phyloP scores from a whole-genome alignment of 2,888 invertebrate species.

The Alviniconcha strummeri region DNA sequence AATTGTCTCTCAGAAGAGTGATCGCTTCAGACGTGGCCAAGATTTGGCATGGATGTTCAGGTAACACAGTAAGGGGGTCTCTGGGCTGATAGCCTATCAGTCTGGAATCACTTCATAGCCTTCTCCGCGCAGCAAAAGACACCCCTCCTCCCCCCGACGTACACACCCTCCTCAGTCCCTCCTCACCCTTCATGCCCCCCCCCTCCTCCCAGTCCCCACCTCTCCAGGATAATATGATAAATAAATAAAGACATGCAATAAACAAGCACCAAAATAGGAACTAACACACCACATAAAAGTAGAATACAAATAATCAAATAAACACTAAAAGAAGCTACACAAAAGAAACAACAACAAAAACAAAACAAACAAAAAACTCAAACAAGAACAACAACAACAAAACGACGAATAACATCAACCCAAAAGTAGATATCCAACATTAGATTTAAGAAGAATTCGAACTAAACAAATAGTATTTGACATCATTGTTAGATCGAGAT shows the following conservation, averaged over 20 bases:
- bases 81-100: too few species aligned
- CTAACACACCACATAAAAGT: neutral
- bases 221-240: neutral
- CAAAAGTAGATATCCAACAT: neutral
- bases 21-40: too few species aligned
- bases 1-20: too few species aligned
- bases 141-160: too few species aligned
- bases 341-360: neutral
- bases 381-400: neutral
- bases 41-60: too few species aligned
- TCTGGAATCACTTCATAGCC: neutral
- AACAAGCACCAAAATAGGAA: neutral
- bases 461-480: neutral
- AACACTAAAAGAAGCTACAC: neutral
- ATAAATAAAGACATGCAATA: neutral
- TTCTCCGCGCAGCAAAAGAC: neutral
- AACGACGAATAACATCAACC: neutral
- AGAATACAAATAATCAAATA: neutral
- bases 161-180: too few species aligned
- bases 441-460: neutral
- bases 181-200: too few species aligned
- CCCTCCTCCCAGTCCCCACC: too few species aligned
- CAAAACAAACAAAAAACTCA: neutral
- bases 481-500: neutral
- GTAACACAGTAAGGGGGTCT: too few species aligned